Conservation (phyloP, 2,888 invertebrate genomes). For the Rhyacophila evoluta region DNA sequence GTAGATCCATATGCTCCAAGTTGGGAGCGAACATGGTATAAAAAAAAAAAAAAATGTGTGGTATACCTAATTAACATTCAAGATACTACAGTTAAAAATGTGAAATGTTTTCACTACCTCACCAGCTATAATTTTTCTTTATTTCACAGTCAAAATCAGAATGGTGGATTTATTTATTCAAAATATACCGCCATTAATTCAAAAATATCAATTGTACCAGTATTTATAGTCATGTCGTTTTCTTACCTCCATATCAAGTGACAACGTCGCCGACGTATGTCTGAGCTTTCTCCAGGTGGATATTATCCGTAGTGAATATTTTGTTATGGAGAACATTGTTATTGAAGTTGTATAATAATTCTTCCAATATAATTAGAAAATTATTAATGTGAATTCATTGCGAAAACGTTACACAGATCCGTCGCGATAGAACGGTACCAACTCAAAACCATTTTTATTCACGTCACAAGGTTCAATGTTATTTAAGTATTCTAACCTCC, state of each 20-base stretch:
- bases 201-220: too few relatives aligned
- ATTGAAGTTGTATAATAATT: background rate
- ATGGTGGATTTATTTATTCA: too few relatives aligned
- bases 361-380: background rate
- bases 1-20: too few relatives aligned
- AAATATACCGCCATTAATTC: too few relatives aligned
- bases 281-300: conserved; percentile 15
- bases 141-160: too few relatives aligned
- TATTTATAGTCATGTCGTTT: background rate
- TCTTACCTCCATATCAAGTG: conserved; percentile 38
- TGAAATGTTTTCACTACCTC: too few relatives aligned
- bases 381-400: background rate
- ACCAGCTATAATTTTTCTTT: too few relatives aligned
- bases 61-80: too few relatives aligned
- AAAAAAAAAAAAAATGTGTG: too few relatives aligned
- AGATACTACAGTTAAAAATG: too few relatives aligned
- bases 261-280: conserved; percentile 35
- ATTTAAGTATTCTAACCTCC: conserved; percentile 27
- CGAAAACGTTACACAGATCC: background rate
- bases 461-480: conserved; percentile 33
- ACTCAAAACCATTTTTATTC: background rate
- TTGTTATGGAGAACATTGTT: conserved; percentile 29
- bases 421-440: background rate
- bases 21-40: too few relatives aligned
- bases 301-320: conserved; percentile 26